phyloP scores from a whole-genome alignment of 2,113 vertebrate species.

The Nesoenas mayeri region DNA sequence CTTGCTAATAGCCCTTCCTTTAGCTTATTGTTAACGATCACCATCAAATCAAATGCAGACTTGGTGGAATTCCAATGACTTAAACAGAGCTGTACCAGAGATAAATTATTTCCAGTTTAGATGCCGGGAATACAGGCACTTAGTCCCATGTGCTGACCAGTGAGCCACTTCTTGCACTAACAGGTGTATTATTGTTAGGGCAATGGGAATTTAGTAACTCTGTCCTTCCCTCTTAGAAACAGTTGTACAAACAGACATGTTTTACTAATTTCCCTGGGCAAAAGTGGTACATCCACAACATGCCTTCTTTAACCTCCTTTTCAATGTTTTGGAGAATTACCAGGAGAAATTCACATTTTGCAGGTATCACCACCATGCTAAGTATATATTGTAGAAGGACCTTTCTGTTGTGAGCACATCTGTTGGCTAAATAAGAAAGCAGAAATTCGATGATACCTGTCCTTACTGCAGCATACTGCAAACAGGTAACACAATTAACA shows the following conservation, averaged over 20 bases:
- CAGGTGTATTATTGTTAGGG: background rate
- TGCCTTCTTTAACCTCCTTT: background rate
- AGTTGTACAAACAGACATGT: background rate
- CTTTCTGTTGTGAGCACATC: slow-evolving; percentile 9
- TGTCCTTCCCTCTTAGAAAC: background rate
- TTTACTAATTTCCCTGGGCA: background rate
- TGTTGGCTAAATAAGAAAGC: slow-evolving; percentile 21
- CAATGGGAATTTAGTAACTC: background rate
- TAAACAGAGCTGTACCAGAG: background rate
- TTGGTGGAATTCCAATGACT: slow-evolving; percentile 14
- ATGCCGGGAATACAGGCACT: background rate
- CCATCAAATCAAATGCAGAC: background rate
- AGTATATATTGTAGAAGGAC: background rate
- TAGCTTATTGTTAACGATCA: slow-evolving; percentile 19
- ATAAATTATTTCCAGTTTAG: background rate
- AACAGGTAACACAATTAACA: background rate
- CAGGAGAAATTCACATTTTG: background rate
- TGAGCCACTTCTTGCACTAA: background rate
- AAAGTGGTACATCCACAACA: background rate
- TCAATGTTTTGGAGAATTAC: background rate
- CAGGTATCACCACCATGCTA: background rate
- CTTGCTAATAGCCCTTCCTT: slow-evolving; percentile 58
- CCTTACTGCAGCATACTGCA: background rate
- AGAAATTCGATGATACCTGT: background rate
- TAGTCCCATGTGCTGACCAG: background rate